phyloP scores from a whole-genome alignment of 37 sponge, comb jelly and placozoan genomes.

The Spongilla lacustris region DNA sequence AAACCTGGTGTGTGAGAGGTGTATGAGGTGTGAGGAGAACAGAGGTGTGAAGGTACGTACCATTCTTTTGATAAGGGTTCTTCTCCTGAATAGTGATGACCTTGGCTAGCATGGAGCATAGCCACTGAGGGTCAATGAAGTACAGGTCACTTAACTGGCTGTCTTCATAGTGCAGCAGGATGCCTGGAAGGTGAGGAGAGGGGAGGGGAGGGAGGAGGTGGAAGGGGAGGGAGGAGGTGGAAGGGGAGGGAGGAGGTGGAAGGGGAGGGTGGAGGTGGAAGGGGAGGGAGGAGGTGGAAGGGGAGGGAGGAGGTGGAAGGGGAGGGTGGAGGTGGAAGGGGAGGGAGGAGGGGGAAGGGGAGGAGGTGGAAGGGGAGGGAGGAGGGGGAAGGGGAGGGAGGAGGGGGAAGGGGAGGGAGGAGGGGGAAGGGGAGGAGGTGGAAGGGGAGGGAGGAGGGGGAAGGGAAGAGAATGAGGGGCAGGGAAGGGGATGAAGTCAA shows the following conservation, averaged over 20 bases:
- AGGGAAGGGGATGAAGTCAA: too few species aligned
- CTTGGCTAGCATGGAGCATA: constrained; percentile 68
- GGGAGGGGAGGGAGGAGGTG: too few species aligned
- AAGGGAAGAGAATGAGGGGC: neutral
- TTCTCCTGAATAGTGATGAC: constrained; percentile 68
- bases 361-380: neutral
- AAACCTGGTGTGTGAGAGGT: constrained; percentile 60
- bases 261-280: neutral
- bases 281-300: too few species aligned
- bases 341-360: neutral
- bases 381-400: neutral
- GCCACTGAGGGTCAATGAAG: constrained; percentile 91
- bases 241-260: neutral
- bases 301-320: too few species aligned
- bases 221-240: neutral
- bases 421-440: too few species aligned
- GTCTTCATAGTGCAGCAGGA: constrained; percentile 81
- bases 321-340: neutral
- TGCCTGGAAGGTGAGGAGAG: constrained; percentile 27
- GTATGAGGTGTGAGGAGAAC: neutral
- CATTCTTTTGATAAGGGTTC: constrained; percentile 65
- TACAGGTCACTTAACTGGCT: constrained; percentile 62
- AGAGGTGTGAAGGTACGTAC: constrained; percentile 1
- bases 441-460: neutral
- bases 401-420: too few species aligned